Percentiles rank a stretch among this genome's conserved stretches.
Evolutionary conservation across 2,888 invertebrate genomes (phyloP).

Genomic region (Alloplasta piceator): DNA sequence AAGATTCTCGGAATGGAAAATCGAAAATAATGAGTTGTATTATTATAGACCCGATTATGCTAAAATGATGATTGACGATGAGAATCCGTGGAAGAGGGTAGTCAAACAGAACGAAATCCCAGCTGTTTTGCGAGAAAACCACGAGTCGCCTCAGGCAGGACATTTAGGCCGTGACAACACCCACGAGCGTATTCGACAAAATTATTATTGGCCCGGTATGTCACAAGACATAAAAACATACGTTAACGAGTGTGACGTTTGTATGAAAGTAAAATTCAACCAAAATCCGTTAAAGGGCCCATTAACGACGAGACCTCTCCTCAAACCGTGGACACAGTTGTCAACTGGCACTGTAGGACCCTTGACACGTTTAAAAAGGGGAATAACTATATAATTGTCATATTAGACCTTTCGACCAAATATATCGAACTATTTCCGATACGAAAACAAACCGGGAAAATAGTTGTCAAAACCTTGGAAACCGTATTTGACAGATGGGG

Average conservation of each 20-base stretch:
- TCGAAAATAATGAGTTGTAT: conserved; percentile 8
- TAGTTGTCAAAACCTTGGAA: conserved; percentile 24
- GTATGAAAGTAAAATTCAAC: no score
- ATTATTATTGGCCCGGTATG: conserved; percentile 39
- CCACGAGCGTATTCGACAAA: conserved; percentile 19
- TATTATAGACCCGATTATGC: conserved; percentile 43
- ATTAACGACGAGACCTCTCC: conserved; percentile 35
- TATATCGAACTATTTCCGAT: no score
- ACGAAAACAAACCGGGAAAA: conserved; percentile 46
- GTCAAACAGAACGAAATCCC: conserved; percentile 22
- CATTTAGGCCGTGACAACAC: conserved; percentile 51
- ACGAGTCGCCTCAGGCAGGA: no score
- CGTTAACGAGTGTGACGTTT: conserved; percentile 43
- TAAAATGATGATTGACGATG: conserved; percentile 37
- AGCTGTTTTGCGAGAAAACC: conserved; percentile 26
- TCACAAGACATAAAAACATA: conserved; percentile 39
- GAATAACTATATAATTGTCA: conserved; percentile 45
- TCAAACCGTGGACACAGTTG: conserved; percentile 45
- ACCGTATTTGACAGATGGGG: conserved; percentile 41
- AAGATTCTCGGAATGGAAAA: conserved; percentile 46
- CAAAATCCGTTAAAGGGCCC: conserved; percentile 31
- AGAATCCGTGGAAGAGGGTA: no score
- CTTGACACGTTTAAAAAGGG: conserved; percentile 43
- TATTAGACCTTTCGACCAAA: conserved; percentile 42
- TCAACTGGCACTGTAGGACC: no score